Conservation (phyloP, 2,797 vertebrate species). For the Etheostoma nigrum region DNA sequence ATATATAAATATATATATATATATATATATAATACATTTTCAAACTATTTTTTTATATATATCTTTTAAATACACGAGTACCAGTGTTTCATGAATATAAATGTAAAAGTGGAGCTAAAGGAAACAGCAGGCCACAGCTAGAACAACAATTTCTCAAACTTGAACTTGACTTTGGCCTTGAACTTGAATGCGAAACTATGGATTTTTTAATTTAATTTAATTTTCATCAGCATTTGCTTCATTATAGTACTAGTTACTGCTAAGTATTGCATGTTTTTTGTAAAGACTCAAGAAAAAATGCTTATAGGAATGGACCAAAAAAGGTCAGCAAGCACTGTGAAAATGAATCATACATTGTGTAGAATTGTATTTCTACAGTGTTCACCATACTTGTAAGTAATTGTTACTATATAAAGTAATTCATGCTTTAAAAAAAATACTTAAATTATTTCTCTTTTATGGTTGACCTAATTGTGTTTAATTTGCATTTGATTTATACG, state of each 20-base stretch:
- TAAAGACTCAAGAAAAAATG: neutral
- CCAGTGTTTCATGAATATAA: neutral
- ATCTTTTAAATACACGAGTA: neutral
- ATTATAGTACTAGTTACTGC: neutral
- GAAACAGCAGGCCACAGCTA: conserved; percentile 16
- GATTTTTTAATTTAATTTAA: neutral
- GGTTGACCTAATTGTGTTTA: neutral
- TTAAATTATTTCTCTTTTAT: neutral
- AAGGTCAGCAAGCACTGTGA: neutral
- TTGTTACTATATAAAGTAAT: neutral
- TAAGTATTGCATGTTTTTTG: neutral
- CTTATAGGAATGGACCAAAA: neutral
- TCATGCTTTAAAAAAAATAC: neutral
- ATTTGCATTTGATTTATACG: neutral
- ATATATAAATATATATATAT: no score
- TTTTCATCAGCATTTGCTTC: neutral
- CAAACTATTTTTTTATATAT: neutral
- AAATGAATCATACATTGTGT: neutral
- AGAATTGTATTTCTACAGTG: neutral
- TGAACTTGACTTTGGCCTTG: conserved; percentile 53
- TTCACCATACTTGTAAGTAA: neutral
- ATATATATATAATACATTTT: neutral
- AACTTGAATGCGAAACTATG: conserved; percentile 37
- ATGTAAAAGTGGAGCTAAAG: neutral
- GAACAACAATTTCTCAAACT: conserved; percentile 34